Evolutionary conservation across 2,797 vertebrate genomes (phyloP), one percentile per base, ranked within the genome.

Genomic region (Coluber constrictor): DNA sequence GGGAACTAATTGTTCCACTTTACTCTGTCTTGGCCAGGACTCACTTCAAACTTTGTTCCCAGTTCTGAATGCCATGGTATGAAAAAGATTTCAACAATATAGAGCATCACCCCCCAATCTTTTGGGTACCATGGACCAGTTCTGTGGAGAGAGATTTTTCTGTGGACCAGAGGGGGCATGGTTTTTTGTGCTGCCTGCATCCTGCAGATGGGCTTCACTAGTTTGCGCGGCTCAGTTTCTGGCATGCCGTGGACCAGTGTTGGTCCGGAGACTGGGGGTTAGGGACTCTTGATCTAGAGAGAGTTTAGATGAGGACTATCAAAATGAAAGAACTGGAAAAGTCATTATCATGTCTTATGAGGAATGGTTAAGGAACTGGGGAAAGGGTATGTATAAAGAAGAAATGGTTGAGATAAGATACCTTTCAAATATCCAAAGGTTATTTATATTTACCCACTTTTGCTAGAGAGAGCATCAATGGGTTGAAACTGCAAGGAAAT

Each of bases 111-210:
- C 1, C 59, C 20, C 59, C 56, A 57, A 57, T 57, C 56, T 57
- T 57, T 57, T 57, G 15, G 16, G 4, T 1, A 61, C 60, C 23
- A 61, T 0, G 4, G 61, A n/a, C 27, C 1, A 1, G 10, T 66
- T 66, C 27, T 13, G 4, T 29, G 29, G 61, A 5, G 29, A 66
- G 27, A 66, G 4, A 1, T 66, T 66, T 66, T 66, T 66, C 29
- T 1, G 1, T 66, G 61, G 29, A n/a, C 4, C 4, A 0, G 27
- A 66, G 1, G 61, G 61, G 1, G 12, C 4, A 0, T n/a, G 12
- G 61, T 2, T 66, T 63, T 66, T 29, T n/a, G 12, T 66, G 12
- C 12, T 66, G 61, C 29, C 27, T 66, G 29, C 29, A 66, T n/a
- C 4, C 27, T 27, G 0, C 29, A 66, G 61, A 63, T 63, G 10